Evolutionary conservation across 2,888 invertebrate species (phyloP).

Genomic region (Thereva unica): DNA sequence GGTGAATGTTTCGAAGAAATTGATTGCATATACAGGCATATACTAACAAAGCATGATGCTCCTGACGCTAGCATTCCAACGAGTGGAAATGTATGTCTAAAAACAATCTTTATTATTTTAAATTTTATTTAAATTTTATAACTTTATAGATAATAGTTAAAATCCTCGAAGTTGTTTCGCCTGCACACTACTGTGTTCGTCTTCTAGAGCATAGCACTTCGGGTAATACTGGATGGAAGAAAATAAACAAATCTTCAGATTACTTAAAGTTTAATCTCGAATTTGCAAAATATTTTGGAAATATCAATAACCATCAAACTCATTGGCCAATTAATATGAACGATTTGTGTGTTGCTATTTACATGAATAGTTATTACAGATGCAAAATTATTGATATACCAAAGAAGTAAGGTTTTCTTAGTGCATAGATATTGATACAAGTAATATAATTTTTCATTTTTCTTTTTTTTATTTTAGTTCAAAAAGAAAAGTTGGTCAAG

Average conservation of each 20-base stretch:
- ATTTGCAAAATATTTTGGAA: constrained; percentile 47
- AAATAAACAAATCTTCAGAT: constrained; percentile 45
- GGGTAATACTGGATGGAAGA: constrained; percentile 41
- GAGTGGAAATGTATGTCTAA: constrained; percentile 27
- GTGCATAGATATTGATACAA: constrained; percentile 38
- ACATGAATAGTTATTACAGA: constrained; percentile 61
- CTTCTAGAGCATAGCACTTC: constrained; percentile 57
- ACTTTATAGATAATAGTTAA: constrained; percentile 60
- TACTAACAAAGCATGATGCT: constrained; percentile 62
- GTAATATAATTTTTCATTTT: not conserved
- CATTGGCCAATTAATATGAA: constrained; percentile 60
- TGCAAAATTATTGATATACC: constrained; percentile 61
- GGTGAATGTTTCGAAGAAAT: constrained; percentile 66
- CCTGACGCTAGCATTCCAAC: constrained; percentile 61
- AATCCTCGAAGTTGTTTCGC: constrained; percentile 63
- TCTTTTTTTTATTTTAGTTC: constrained; percentile 1
- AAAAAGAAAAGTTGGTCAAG: constrained; percentile 41
- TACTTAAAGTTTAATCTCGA: constrained; percentile 47
- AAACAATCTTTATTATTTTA: constrained; percentile 9
- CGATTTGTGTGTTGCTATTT: constrained; percentile 62
- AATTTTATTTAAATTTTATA: constrained; percentile 16
- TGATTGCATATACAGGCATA: constrained; percentile 67
- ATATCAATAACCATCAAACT: constrained; percentile 44
- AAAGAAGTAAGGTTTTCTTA: constrained; percentile 44
- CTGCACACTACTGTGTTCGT: constrained; percentile 66